Evolutionary conservation across 1,140 invertebrate genomes (phyloP), one percentile per base, ranked within the genome.

Genomic region (Trigoniulus corallinus): DNA sequence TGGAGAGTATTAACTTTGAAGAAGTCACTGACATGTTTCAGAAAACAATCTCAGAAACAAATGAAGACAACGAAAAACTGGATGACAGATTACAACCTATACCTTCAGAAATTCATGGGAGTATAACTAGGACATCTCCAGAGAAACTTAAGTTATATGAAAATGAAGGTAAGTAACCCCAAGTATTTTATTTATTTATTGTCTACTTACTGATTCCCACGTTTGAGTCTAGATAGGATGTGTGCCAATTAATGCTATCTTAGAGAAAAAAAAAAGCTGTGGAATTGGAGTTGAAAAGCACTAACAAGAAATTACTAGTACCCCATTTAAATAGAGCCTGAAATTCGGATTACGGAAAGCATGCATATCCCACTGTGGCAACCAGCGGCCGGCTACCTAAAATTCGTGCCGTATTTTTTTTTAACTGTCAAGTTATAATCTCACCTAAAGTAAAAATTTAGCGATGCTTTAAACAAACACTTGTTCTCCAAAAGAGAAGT

Each of bases 21-120:
- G 81, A 88, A 66, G 73, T 80, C 1, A 78, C 73, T 37, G 60
- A 67, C 2, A 79, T 78, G 51, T 88, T 82, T 59, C 61, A 73
- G 39, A 73, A 72, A 44, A 80, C 82, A 0, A 73, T 72, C 7
- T 64, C 73, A 25, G 69, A 68, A 0, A 63, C 76, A 0, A 73
- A 74, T 49, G 71, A 73, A 42, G 75, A 78, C 50, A 15, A 7
- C 29, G 59, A 62, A 25, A 72, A 73, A 57, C 64, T 87, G 29
- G 88, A 95, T 61, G 77, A 84, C 52, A 74, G 81, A 53, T 71
- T 97, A 57, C 76, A 88, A 56, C 88, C 91, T 0, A 77, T 95
- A 24, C 82, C 87, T 0, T 62, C 76, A 3, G 73, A 80, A 12
- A 75, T 81, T 27, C 81, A 84, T 58, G 82, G 82, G 15, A 81